These are phyloP conservation scores for Mirounga angustirostris DNA, from an alignment of 2,113 vertebrate species.

Conservation along the genomic window DNA sequence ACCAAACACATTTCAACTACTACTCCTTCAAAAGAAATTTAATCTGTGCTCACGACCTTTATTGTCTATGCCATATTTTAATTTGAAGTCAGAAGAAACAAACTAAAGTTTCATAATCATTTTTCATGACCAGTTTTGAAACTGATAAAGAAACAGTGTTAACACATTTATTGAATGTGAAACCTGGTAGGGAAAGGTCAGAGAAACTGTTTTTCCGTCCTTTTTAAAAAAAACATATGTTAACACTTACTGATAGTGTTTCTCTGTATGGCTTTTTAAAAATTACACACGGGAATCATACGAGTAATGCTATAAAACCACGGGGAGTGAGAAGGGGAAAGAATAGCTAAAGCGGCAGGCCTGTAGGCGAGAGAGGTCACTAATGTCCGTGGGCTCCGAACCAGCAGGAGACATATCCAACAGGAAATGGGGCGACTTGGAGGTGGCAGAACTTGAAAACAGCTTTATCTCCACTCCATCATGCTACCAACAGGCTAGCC, in stretches of 20 bases:
- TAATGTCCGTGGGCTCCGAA: neutral
- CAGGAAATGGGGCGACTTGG: neutral
- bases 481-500: neutral
- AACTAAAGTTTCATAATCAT: conserved; percentile 77
- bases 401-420: neutral
- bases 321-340: neutral
- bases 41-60: conserved; percentile 77
- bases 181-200: conserved; percentile 80
- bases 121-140: conserved; percentile 80
- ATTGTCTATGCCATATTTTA: conserved; percentile 74
- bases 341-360: conserved; percentile 25
- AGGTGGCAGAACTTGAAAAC: neutral
- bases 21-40: conserved; percentile 44
- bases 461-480: neutral
- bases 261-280: conserved; percentile 58
- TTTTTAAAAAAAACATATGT: conserved; percentile 83
- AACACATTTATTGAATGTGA: conserved; percentile 83
- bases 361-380: neutral
- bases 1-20: conserved; percentile 59
- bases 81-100: conserved; percentile 81
- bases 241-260: conserved; percentile 85
- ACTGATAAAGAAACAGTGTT: conserved; percentile 76
- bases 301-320: conserved; percentile 43
- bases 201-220: conserved; percentile 79
- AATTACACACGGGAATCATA: conserved; percentile 30